These are phyloP conservation scores for Gymnarchus niloticus DNA, from an alignment of 2,113 vertebrate species.

Conservation along the genomic window DNA sequence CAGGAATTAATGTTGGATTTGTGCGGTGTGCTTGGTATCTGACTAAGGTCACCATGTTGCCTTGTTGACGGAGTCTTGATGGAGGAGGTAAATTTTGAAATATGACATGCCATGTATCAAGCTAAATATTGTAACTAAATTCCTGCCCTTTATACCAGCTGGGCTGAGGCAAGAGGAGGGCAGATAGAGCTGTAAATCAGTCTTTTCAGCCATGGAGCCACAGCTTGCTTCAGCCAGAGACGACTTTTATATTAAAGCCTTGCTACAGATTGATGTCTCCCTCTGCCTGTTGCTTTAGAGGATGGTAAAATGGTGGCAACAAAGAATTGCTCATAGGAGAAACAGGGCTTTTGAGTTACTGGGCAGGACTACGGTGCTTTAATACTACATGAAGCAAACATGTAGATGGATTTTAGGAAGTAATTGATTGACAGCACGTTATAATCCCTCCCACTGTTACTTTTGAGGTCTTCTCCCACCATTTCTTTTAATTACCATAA, in stretches of 20 bases:
- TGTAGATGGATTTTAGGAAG: neutral
- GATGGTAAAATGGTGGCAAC: conserved; percentile 16
- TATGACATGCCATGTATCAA: neutral
- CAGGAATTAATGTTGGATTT: neutral
- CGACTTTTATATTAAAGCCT: conserved; percentile 37
- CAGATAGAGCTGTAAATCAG: conserved; percentile 47
- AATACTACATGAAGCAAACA: neutral
- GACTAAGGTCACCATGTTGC: neutral
- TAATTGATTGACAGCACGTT: neutral
- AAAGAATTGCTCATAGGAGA: neutral
- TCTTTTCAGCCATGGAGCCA: conserved; percentile 50
- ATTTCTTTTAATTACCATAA: neutral
- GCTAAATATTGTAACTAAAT: conserved; percentile 9
- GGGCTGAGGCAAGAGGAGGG: conserved; percentile 38
- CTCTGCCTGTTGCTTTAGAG: neutral
- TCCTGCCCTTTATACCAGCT: neutral
- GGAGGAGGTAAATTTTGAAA: neutral
- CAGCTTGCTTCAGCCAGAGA: conserved; percentile 40
- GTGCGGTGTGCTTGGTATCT: neutral
- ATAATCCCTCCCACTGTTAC: neutral
- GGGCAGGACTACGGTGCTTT: neutral
- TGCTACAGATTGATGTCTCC: conserved; percentile 31
- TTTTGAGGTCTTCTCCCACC: neutral
- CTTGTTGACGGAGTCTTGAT: neutral
- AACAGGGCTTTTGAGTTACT: neutral